phyloP scores from a whole-genome alignment of 2,888 invertebrate species.

The Plebejus anna region DNA sequence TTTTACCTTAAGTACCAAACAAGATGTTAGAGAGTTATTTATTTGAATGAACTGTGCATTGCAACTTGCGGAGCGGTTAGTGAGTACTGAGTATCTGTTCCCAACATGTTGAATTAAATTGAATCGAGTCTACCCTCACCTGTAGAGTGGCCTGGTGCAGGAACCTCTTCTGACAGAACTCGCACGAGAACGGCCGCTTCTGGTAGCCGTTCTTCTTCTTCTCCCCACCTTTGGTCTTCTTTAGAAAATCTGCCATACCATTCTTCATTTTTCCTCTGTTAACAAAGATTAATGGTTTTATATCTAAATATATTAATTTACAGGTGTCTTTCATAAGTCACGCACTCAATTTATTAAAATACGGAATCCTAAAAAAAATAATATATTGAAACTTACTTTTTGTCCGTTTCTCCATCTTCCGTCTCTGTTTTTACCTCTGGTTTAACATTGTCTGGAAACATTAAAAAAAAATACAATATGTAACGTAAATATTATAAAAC shows the following conservation, averaged over 20 bases:
- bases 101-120: too few relatives aligned
- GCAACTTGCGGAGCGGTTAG: too few relatives aligned
- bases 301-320: background rate
- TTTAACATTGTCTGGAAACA: conserved; percentile 43
- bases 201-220: conserved; percentile 46
- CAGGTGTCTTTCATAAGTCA: background rate
- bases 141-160: conserved; percentile 61
- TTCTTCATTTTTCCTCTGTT: conserved; percentile 41
- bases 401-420: conserved; percentile 33
- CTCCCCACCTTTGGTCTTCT: conserved; percentile 41
- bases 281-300: background rate
- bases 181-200: conserved; percentile 59
- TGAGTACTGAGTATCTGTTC: too few relatives aligned
- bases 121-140: conserved; percentile 30
- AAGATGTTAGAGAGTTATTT: too few relatives aligned
- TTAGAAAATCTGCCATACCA: conserved; percentile 41
- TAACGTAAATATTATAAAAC: background rate
- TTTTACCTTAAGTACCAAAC: too few relatives aligned
- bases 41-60: too few relatives aligned
- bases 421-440: conserved; percentile 40
- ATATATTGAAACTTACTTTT: conserved; percentile 25
- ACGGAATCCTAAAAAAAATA: background rate
- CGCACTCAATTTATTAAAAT: background rate
- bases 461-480: background rate
- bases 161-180: conserved; percentile 64